Conservation (phyloP, 2,888 invertebrate species). For the Mesoligia furuncula region DNA sequence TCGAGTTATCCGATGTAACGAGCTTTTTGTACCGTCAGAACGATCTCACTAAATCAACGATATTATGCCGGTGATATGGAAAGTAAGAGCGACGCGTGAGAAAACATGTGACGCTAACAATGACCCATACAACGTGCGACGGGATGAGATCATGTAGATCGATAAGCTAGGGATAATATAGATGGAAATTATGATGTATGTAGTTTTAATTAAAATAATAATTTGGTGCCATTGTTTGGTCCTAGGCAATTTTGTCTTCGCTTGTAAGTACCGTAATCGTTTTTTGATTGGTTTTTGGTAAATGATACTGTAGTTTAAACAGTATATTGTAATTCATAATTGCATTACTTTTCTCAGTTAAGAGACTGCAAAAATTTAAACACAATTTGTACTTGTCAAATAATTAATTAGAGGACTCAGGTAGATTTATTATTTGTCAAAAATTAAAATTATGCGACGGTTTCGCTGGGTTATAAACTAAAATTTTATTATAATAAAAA, state of each 20-base stretch:
- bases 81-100: conserved; percentile 79
- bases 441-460: too few species aligned
- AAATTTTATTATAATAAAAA: too few species aligned
- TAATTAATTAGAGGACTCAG: too few species aligned
- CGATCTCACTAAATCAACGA: conserved; percentile 70
- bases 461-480: too few species aligned
- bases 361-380: neutral
- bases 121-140: conserved; percentile 65
- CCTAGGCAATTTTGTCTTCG: neutral
- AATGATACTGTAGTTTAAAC: neutral
- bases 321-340: neutral
- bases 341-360: neutral
- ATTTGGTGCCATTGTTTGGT: neutral
- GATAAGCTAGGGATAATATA: conserved; percentile 31
- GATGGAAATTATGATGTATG: conserved; percentile 9
- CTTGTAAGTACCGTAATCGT: neutral
- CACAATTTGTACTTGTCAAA: neutral
- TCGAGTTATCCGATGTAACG: conserved; percentile 73
- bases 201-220: neutral
- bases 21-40: conserved; percentile 74
- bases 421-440: too few species aligned
- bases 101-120: conserved; percentile 73
- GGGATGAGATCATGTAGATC: conserved; percentile 48
- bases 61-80: conserved; percentile 70
- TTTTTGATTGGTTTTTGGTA: neutral